Evolutionary conservation across 2,113 vertebrate species (phyloP).

Genomic region (Jacana jacana): DNA sequence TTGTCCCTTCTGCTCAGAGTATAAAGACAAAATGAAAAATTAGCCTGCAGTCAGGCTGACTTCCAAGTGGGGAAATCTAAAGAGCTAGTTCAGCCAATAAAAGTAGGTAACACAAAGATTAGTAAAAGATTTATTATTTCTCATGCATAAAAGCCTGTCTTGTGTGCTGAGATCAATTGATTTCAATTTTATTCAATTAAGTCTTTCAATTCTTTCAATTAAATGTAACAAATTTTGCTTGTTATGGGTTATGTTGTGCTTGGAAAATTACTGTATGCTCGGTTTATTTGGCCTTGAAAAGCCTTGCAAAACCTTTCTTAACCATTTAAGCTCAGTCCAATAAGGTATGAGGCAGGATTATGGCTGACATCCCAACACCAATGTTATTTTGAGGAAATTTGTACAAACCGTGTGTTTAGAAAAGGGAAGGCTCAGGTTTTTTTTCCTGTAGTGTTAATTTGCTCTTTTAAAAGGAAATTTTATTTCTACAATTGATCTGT

Average conservation of each 20-base stretch:
- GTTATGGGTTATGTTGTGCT: background rate
- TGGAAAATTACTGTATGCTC: constrained; percentile 21
- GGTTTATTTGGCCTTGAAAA: background rate
- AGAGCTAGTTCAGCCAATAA: background rate
- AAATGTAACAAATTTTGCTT: background rate
- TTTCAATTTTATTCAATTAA: no score
- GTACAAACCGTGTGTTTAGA: background rate
- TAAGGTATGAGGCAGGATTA: background rate
- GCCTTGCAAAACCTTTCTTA: background rate
- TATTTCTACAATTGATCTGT: background rate
- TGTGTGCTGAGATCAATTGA: no score
- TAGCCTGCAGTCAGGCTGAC: background rate
- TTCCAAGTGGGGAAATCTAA: background rate
- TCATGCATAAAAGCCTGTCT: background rate
- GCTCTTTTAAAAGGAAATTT: background rate
- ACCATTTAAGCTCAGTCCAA: background rate
- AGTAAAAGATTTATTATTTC: background rate
- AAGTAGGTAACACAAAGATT: background rate
- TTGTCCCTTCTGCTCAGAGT: background rate
- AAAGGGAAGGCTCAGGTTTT: background rate
- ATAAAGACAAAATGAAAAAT: background rate
- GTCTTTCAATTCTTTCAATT: no score
- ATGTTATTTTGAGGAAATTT: constrained; percentile 18
- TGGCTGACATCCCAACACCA: constrained; percentile 21
- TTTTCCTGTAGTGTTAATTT: background rate